Evolutionary conservation across 92 coral and sea anemone genomes (phyloP), one percentile per base, ranked within the genome.

Genomic region (Zoanthus sociatus): DNA sequence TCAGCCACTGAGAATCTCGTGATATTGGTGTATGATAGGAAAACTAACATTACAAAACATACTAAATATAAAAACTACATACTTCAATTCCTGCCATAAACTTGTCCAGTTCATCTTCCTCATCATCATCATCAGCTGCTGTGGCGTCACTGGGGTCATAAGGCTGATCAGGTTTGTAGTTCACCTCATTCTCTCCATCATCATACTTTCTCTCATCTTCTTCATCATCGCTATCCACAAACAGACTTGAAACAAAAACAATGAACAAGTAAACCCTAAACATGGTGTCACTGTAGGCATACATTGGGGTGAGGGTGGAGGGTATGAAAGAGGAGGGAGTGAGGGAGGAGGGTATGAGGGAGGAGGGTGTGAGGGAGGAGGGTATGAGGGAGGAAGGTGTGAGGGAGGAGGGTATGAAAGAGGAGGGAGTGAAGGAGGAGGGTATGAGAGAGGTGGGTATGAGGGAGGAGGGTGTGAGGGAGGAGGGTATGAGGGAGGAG

Each of bases 11-110:
- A 37, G 42, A 2, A 37, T 37, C 42, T 37, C 42, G 4, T 37
- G 42, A 37, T 37, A 37, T 37, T 37, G 42, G 42, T 37, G 42
- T 37, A 37, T 50, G 9, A 69, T 1, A 7, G 30, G 5, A 20
- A 30, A 26, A 69, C 26, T 1, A 9, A 69, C 2, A 69, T 4
- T 30, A 0, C 10, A 7, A 18, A 61, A 8, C 6, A 63, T 1
- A 6, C 5, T 63, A 20, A 63, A 63, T 21, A 26, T 10, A 32
- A 69, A 5, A 30, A 32, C 9, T n/a, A 63, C 56, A 9, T 76
- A 97, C 99, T 95, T 97, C 98, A 89, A 97, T 97, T 76, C 98
- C 98, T 48, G 94, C 96, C 99, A 97, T 97, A 71, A 97, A 97
- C 76, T 92, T 92, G 83, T 97, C 99, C 86, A 97, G 78, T 88